Percentiles rank a stretch among this genome's conserved stretches.
These are phyloP conservation scores for Remorina albescens DNA, from an alignment of 2,797 vertebrate genomes.

Conservation along the genomic window DNA sequence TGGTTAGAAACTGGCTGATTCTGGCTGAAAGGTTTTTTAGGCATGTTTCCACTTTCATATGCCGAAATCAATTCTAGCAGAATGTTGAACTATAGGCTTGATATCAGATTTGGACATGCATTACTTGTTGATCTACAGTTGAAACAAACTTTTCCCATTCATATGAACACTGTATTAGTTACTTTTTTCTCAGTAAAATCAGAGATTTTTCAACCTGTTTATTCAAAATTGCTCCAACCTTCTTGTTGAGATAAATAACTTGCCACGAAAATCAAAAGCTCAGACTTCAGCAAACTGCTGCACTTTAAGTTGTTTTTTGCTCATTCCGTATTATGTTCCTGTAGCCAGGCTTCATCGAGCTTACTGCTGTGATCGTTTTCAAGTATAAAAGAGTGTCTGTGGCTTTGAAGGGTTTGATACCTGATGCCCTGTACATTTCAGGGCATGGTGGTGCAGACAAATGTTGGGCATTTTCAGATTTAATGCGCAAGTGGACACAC, in stretches of 20 bases:
- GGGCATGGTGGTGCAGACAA: constrained; percentile 28
- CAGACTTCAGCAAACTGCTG: constrained; percentile 36
- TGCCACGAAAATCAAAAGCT: constrained; percentile 30
- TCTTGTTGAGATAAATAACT: constrained; percentile 27
- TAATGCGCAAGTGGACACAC: constrained; percentile 1
- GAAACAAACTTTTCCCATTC: neutral
- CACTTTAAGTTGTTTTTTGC: constrained; percentile 33
- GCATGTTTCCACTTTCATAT: neutral
- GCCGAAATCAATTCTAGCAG: neutral
- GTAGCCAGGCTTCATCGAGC: constrained; percentile 21
- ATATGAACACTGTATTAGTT: neutral
- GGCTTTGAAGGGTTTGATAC: constrained; percentile 29
- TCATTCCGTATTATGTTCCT: constrained; percentile 29
- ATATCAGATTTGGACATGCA: constrained; percentile 15
- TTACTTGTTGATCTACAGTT: constrained; percentile 1
- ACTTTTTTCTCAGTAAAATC: neutral
- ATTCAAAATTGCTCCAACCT: constrained; percentile 25
- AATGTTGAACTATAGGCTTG: neutral
- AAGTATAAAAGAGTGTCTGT: constrained; percentile 41
- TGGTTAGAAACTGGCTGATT: neutral
- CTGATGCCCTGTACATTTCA: constrained; percentile 39
- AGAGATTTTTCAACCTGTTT: neutral
- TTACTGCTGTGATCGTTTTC: constrained; percentile 43
- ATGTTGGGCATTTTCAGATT: constrained; percentile 24
- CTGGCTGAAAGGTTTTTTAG: too few relatives aligned